Percentiles rank a stretch among this genome's conserved stretches.
Conservation (phyloP, 35 echinoderm and acorn worm genomes). For the Heliocidaris tuberculata region DNA sequence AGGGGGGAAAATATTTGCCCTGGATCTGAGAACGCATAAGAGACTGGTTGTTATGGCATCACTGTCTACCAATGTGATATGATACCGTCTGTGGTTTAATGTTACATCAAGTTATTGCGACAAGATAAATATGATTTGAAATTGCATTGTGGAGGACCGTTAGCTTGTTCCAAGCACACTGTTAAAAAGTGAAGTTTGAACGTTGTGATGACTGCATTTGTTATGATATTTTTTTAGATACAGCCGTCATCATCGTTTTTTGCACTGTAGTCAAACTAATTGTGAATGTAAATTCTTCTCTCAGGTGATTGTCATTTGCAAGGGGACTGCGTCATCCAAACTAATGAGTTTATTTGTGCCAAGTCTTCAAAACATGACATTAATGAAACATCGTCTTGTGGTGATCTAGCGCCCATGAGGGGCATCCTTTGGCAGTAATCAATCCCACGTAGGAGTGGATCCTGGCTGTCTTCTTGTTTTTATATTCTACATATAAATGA, state of each 20-base stretch:
- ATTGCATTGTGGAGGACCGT: background rate
- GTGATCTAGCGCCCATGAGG: background rate
- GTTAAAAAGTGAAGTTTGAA: background rate
- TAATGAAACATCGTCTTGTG: background rate
- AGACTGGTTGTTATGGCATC: background rate
- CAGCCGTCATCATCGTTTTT: background rate
- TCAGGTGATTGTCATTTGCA: background rate
- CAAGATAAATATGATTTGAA: background rate
- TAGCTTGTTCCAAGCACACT: background rate
- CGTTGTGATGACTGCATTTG: background rate
- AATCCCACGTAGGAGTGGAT: background rate
- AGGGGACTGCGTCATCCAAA: background rate
- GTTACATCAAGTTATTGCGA: background rate
- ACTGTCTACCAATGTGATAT: background rate
- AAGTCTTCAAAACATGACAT: background rate
- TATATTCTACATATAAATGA: background rate
- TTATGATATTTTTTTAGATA: background rate
- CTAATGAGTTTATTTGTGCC: background rate
- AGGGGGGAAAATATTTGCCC: too few relatives aligned
- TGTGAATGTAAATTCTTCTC: background rate
- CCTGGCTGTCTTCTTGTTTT: background rate
- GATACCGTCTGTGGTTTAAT: background rate
- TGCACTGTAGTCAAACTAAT: background rate
- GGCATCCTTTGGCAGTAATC: background rate
- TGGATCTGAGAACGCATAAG: background rate